Base-by-base conservation (phyloP, 1,140 invertebrate species). In the Centruroides sculpturatus region DNA sequence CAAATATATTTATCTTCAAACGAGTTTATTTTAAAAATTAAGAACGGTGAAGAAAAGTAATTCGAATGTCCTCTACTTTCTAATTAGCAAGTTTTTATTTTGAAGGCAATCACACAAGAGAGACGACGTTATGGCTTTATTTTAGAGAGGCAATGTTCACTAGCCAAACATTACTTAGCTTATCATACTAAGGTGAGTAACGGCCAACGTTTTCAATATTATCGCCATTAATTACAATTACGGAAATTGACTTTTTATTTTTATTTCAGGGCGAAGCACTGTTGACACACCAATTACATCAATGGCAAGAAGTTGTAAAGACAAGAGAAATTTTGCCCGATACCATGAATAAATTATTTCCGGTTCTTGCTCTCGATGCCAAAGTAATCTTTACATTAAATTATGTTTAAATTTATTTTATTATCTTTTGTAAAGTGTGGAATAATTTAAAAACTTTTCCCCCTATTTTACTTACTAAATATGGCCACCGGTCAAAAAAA, bases 51-150 rank as follows among this genome's bases (percentile, higher is more conserved):
- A 23, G 23, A 23, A 23, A 23, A 23, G 23, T 23, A 23, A 23
- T 23, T 23, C 23, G 23, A 23, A 23, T 23, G 23, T 23, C 23
- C 2, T 23, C 23, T 23, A 23, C 23, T 23, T 23, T 23, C 23
- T 23, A 23, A 23, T 23, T 23, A 23, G 2, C 23, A 23, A 23
- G 23, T 23, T 6, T 41, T 41, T 41, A 41, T 41, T 64, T 73
- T 72, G 41, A 72, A 95, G 90, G 91, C 91, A 51, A 86, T 94
- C 82, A 89, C 89, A 52, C 91, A 96, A 75, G 91, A 96, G 73
- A 80, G 92, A 62, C 81, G 90, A 64, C 83, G 90, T 67, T 94
- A 94, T 74, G 91, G 92, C 54, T 95, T 94, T 73, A 86, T 95
- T 35, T 76, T 96, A 66, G 90, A 94, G 73, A 80, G 90, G 66